Percentiles rank a stretch among this genome's conserved stretches.
These are phyloP conservation scores for Thelohanellus kitauei DNA, from an alignment of 30 jellyfish, hydroid and myxozoan species.

Conservation along the genomic window DNA sequence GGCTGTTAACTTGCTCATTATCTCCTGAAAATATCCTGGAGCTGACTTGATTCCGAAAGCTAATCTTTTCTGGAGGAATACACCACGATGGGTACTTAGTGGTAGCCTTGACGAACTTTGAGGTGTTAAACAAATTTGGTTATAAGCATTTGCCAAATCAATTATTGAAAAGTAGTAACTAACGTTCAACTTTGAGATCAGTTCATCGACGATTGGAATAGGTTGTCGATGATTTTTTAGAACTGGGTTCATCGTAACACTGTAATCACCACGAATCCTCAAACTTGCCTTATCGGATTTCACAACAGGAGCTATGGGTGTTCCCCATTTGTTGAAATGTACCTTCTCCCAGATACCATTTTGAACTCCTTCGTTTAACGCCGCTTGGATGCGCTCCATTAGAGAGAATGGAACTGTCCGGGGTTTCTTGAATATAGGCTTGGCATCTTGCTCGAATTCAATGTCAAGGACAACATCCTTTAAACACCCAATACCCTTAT, in stretches of 20 bases:
- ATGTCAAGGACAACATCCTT: conserved; percentile 7
- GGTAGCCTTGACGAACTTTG: conserved; percentile 1
- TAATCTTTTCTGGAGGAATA: conserved; percentile 4
- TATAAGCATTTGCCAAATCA: conserved; percentile 8
- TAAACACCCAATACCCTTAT: too few relatives aligned
- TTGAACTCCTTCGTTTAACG: conserved; percentile 1
- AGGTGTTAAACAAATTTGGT: conserved; percentile 2
- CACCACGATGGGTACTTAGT: conserved; percentile 12
- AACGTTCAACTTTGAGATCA: conserved; percentile 5
- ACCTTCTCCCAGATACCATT: conserved; percentile 7
- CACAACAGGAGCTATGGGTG: conserved; percentile 8
- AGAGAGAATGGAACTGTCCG: conserved; percentile 7
- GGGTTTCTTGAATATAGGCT: conserved; percentile 14
- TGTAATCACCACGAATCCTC: conserved; percentile 14
- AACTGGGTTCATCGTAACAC: conserved; percentile 9
- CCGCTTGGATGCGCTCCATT: conserved; percentile 3
- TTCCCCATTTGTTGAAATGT: conserved; percentile 8
- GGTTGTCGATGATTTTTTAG: conserved; percentile 2
- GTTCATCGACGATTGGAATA: too few relatives aligned
- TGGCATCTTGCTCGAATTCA: conserved; percentile 2
- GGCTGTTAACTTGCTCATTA: conserved; percentile 1
- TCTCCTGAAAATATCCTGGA: conserved; percentile 4
- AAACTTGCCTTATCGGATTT: conserved; percentile 8
- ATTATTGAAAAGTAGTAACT: conserved; percentile 6
- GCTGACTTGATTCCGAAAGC: conserved; percentile 9